Conservation (phyloP, 1,140 invertebrate species). For the Temnothorax nylanderi region DNA sequence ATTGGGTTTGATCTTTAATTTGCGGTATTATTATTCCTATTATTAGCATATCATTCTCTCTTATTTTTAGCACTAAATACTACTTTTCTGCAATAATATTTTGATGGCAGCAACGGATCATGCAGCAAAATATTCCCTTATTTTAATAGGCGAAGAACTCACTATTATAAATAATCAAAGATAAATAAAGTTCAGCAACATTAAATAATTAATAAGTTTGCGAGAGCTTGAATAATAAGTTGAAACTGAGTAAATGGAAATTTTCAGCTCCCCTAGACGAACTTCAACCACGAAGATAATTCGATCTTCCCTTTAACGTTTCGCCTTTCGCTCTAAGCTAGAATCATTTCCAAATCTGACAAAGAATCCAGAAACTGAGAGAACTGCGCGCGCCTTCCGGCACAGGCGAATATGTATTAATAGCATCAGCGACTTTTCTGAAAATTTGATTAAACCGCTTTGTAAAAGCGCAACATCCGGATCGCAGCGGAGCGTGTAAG, state of each 20-base stretch:
- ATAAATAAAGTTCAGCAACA: not conserved
- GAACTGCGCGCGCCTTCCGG: not conserved
- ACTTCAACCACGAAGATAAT: conserved; percentile 14
- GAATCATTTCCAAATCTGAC: conserved; percentile 9
- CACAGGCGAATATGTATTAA: conserved; percentile 28
- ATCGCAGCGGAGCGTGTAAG: conserved; percentile 8
- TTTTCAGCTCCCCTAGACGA: not conserved
- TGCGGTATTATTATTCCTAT: not conserved
- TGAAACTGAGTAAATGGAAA: not conserved
- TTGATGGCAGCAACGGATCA: not conserved
- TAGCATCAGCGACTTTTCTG: conserved; percentile 30
- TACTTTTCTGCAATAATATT: not conserved
- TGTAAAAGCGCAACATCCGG: conserved; percentile 36
- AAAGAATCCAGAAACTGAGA: not conserved
- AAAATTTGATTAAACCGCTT: conserved; percentile 44
- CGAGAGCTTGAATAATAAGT: not conserved
- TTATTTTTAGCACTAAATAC: not conserved
- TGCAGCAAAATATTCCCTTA: not conserved
- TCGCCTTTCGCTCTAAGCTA: not conserved
- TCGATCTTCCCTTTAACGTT: not conserved
- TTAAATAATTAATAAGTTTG: not conserved
- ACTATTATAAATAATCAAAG: not conserved
- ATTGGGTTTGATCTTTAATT: not conserved
- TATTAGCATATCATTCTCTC: not conserved
- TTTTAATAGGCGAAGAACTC: not conserved